phyloP scores from a whole-genome alignment of 2,797 vertebrate genomes.

The Erethizon dorsatum region DNA sequence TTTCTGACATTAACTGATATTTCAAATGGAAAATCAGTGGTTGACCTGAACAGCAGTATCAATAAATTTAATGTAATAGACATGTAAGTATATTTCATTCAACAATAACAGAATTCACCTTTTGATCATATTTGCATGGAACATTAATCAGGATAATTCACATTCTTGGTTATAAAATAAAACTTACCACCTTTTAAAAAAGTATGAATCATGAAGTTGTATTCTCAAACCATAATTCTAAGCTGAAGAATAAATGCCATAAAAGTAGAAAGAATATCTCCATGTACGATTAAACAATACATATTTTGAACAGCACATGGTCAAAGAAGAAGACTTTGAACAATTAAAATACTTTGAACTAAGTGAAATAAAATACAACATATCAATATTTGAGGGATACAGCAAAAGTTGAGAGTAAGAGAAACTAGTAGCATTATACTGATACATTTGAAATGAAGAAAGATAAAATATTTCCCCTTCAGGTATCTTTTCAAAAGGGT shows the following conservation, averaged over 20 bases:
- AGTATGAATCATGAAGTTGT: neutral
- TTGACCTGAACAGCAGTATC: neutral
- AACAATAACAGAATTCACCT: neutral
- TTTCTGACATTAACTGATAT: neutral
- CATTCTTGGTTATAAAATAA: neutral
- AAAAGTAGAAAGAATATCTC: neutral
- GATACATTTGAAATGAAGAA: neutral
- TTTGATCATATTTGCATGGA: neutral
- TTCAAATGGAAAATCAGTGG: neutral
- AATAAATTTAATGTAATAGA: neutral
- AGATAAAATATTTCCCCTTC: neutral
- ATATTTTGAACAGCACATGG: neutral
- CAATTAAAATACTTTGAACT: neutral
- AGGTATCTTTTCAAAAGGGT: neutral
- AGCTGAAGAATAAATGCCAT: neutral
- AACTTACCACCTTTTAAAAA: neutral
- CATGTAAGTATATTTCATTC: neutral
- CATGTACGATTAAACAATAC: neutral
- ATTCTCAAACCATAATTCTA: neutral
- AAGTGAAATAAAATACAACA: neutral
- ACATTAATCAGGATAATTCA: neutral
- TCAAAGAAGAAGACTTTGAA: neutral
- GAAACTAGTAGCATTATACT: neutral
- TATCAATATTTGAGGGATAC: neutral
- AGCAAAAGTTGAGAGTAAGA: neutral